Percentiles rank a stretch among this genome's conserved stretches.
Conservation (phyloP, 1,140 invertebrate genomes). For the Aporrectodea caliginosa region DNA sequence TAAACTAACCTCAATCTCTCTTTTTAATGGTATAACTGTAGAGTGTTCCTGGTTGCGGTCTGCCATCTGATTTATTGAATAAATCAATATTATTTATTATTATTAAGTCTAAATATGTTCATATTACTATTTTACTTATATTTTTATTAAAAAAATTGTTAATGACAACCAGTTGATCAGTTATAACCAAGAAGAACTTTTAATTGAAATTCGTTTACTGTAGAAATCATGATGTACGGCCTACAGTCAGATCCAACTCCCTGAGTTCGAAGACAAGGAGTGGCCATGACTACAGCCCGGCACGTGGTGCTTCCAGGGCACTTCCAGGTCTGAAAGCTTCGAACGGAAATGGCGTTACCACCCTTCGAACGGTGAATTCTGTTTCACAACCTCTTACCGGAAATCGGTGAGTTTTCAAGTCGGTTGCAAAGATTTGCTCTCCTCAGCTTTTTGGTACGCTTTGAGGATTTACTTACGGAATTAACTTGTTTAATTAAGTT, state of each 20-base stretch:
- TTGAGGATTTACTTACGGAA: too few relatives aligned
- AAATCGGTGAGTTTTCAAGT: too few relatives aligned
- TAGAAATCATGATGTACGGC: neutral
- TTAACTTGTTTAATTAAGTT: too few relatives aligned
- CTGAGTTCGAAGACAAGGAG: neutral
- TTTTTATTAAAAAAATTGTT: too few relatives aligned
- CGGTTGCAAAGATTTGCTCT: too few relatives aligned
- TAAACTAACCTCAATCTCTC: too few relatives aligned
- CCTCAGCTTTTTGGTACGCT: too few relatives aligned
- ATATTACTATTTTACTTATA: neutral
- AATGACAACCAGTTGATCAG: neutral
- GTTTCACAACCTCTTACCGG: too few relatives aligned
- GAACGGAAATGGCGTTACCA: too few relatives aligned
- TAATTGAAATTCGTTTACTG: neutral
- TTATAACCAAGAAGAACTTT: too few relatives aligned
- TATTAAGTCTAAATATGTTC: neutral
- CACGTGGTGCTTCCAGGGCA: neutral
- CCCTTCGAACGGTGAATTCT: too few relatives aligned
- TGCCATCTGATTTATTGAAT: neutral
- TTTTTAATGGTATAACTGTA: too few relatives aligned
- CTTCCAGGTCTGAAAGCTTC: neutral
- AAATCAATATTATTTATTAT: neutral
- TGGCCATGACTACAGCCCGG: neutral
- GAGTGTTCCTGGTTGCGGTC: neutral
- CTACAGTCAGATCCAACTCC: neutral